Percentiles rank a stretch among this genome's conserved stretches.
phyloP scores from a whole-genome alignment of 1,140 invertebrate species.

The Pemphigus obesinymphae region DNA sequence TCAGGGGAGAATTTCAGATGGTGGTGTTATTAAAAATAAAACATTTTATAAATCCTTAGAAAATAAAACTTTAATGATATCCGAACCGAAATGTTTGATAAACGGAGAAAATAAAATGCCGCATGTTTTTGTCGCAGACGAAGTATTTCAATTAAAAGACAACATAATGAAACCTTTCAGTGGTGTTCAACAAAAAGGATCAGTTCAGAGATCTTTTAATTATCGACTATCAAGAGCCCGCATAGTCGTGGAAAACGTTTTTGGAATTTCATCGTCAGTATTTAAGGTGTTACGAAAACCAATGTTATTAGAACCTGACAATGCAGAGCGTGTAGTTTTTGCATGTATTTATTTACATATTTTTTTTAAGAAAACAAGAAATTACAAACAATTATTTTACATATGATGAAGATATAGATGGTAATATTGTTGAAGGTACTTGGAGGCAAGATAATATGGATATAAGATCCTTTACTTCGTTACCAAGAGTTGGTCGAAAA shows the following conservation, averaged over 20 bases:
- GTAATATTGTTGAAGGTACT: no score
- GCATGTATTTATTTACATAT: constrained; percentile 43
- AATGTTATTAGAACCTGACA: constrained; percentile 51
- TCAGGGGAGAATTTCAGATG: constrained; percentile 49
- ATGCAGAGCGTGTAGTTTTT: constrained; percentile 46
- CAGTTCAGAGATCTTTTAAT: constrained; percentile 50
- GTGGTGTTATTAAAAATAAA: constrained; percentile 49
- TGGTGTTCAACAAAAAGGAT: constrained; percentile 51
- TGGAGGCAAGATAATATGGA: no score
- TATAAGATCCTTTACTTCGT: no score
- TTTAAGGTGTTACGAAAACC: no score
- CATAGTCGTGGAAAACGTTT: constrained; percentile 54
- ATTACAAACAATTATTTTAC: no score
- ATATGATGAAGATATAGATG: no score
- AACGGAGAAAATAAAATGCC: neutral
- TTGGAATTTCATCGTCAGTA: no score
- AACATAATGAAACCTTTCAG: constrained; percentile 53
- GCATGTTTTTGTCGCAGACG: constrained; percentile 52
- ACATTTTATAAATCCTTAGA: constrained; percentile 45
- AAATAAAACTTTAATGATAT: constrained; percentile 40
- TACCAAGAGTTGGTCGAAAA: no score
- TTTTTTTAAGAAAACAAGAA: constrained; percentile 25
- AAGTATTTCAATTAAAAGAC: constrained; percentile 52
- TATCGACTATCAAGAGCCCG: constrained; percentile 50
- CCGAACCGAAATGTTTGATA: neutral